phyloP scores from a whole-genome alignment of 2,888 invertebrate genomes.

The Sicus ferrugineus region DNA sequence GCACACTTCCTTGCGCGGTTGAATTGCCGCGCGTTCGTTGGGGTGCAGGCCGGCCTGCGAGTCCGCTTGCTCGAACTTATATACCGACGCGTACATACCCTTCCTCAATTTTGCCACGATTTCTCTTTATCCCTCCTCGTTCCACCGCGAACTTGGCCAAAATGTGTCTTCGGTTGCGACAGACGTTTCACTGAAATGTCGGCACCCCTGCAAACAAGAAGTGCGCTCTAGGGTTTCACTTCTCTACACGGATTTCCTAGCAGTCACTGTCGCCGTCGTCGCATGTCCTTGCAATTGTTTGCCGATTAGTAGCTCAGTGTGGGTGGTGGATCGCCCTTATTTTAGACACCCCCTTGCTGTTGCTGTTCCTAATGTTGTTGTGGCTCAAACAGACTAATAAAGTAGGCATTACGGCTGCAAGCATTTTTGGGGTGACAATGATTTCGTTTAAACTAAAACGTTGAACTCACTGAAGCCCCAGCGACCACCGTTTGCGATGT shows the following conservation, averaged over 20 bases:
- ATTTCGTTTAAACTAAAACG: background rate
- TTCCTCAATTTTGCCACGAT: background rate
- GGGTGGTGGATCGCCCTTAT: background rate
- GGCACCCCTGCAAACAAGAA: conserved; percentile 21
- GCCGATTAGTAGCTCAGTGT: background rate
- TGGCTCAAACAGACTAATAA: background rate
- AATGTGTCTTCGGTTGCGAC: conserved; percentile 4
- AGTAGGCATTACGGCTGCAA: background rate
- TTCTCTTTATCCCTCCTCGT: conserved; percentile 8
- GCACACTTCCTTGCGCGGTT: background rate
- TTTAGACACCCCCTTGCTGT: background rate
- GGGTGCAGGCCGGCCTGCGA: background rate
- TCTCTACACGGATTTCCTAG: background rate
- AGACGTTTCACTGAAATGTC: conserved; percentile 13
- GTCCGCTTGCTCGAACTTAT: background rate
- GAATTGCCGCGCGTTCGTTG: background rate
- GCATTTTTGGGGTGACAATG: background rate
- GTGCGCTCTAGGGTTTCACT: conserved; percentile 16
- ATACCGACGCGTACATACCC: conserved; percentile 6
- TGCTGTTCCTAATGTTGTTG: background rate
- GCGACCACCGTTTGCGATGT: background rate
- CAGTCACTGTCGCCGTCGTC: conserved; percentile 3
- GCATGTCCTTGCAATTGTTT: conserved; percentile 25
- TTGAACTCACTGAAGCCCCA: background rate
- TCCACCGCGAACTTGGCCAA: conserved; percentile 13